A percentile compares a stretch with the other conserved stretches of the same genome.
phyloP scores from a whole-genome alignment of 2,113 vertebrate genomes.

The Myrmophylax atrothorax region DNA sequence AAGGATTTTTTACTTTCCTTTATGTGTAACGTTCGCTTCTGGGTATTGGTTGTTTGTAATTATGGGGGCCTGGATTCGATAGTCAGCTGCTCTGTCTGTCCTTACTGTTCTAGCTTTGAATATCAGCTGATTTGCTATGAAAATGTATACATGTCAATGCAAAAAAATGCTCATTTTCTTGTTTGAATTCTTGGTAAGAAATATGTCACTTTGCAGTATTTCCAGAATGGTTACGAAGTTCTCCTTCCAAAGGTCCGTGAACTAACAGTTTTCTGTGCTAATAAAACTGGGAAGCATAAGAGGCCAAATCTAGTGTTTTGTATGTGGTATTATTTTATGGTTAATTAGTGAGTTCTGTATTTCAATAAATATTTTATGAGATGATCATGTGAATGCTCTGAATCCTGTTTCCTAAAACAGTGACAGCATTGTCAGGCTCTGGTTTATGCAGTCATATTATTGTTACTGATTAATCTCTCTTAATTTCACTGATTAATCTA shows the following conservation, averaged over 20 bases:
- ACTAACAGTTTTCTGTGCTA: neutral
- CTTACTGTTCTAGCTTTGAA: neutral
- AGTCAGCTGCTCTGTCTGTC: neutral
- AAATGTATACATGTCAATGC: neutral
- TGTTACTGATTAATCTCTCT: neutral
- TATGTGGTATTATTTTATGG: neutral
- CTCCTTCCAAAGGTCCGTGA: neutral
- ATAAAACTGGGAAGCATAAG: neutral
- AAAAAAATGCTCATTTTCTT: neutral
- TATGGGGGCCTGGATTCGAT: neutral
- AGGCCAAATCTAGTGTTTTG: neutral
- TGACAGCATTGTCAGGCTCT: neutral
- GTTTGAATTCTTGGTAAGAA: neutral
- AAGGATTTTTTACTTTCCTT: neutral
- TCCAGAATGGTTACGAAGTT: neutral
- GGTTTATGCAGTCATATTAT: neutral
- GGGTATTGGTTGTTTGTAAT: neutral
- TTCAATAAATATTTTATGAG: neutral
- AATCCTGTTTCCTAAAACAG: neutral
- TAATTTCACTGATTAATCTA: neutral
- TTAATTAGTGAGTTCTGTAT: neutral
- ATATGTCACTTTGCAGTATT: neutral
- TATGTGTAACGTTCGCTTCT: neutral
- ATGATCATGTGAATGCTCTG: neutral
- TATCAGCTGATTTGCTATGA: slow-evolving; percentile 17